phyloP scores from a whole-genome alignment of 2,797 vertebrate genomes.

The Malurus splendens region DNA sequence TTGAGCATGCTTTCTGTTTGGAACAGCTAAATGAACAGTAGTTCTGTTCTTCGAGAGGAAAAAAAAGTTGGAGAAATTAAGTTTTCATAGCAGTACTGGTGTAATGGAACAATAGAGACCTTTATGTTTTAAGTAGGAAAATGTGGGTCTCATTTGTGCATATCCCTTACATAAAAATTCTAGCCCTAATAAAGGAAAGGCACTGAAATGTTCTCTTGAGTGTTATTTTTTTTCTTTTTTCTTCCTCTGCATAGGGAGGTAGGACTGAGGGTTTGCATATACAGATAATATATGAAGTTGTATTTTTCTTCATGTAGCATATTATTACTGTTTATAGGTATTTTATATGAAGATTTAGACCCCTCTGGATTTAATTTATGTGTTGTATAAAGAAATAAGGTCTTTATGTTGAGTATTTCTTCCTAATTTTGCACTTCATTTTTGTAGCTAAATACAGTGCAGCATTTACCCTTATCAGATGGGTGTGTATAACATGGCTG shows the following conservation, averaged over 20 bases:
- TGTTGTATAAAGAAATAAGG: background rate
- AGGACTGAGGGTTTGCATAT: background rate
- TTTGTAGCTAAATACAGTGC: background rate
- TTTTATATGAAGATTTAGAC: background rate
- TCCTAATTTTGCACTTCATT: background rate
- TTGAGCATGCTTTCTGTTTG: conserved; percentile 59
- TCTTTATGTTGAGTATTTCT: background rate
- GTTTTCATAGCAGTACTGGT: conserved; percentile 40
- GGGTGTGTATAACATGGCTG: background rate
- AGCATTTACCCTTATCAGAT: background rate
- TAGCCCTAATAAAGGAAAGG: conserved; percentile 6
- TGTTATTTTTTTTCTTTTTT: background rate
- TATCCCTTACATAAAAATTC: conserved; percentile 46
- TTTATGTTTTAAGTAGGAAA: conserved; percentile 55
- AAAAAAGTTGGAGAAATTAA: conserved; percentile 48
- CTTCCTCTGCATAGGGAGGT: background rate
- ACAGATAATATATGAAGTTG: background rate
- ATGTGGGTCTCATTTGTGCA: conserved; percentile 32
- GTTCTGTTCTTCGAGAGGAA: conserved; percentile 33
- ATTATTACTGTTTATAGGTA: background rate
- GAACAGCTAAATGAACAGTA: conserved; percentile 50
- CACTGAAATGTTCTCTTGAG: background rate
- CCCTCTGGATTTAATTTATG: background rate
- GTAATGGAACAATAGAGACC: conserved; percentile 49
- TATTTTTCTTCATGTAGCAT: background rate